Percentiles rank a stretch among this genome's conserved stretches.
Conservation (phyloP, 2,888 invertebrate genomes). For the Harpagoxenus sublaevis region DNA sequence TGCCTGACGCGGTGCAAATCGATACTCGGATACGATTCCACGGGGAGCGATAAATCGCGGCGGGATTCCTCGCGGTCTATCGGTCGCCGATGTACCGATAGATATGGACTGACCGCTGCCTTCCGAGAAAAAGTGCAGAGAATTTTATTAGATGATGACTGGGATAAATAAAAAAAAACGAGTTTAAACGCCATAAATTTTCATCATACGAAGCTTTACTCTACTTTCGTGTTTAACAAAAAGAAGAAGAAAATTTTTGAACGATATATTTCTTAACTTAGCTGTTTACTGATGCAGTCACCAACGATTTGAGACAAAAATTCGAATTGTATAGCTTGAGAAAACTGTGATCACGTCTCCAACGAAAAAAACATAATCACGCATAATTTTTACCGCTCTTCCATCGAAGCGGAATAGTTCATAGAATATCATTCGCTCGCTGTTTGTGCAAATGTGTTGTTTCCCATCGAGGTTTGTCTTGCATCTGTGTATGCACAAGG, state of each 20-base stretch:
- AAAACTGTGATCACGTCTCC: neutral
- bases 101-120: conserved; percentile 25
- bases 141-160: conserved; percentile 57
- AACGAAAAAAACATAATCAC: neutral
- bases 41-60: conserved; percentile 71
- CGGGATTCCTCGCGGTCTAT: conserved; percentile 64
- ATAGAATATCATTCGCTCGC: neutral
- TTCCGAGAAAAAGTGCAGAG: conserved; percentile 44
- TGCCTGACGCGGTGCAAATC: conserved; percentile 56
- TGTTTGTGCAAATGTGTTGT: conserved; percentile 12
- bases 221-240: neutral
- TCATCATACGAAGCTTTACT: neutral
- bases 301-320: neutral
- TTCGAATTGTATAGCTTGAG: neutral
- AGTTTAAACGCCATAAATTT: conserved; percentile 17
- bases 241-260: neutral
- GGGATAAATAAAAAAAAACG: conserved; percentile 13
- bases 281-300: neutral
- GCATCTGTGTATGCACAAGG: neutral
- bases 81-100: conserved; percentile 15
- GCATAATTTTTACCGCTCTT: neutral
- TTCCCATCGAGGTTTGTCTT: neutral
- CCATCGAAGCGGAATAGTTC: neutral
- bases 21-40: conserved; percentile 61
- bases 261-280: neutral